Conservation (phyloP, 2,888 invertebrate species). For the Phengaris alcon region DNA sequence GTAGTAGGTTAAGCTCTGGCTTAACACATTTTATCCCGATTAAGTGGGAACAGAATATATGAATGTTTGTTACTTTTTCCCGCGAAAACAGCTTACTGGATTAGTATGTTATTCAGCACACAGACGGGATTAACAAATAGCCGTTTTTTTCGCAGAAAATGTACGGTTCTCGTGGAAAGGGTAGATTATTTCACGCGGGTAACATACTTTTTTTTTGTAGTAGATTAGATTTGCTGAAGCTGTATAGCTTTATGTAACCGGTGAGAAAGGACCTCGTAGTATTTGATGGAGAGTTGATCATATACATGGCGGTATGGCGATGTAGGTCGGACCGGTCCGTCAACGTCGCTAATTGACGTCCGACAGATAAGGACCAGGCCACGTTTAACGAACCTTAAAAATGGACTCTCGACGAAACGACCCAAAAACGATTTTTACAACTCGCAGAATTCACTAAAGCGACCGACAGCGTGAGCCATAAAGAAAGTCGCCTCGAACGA, state of each 20-base stretch:
- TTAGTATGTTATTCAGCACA: no score
- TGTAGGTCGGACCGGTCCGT: conserved; percentile 61
- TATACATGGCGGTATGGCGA: conserved; percentile 55
- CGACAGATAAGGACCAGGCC: conserved; percentile 55
- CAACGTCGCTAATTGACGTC: conserved; percentile 68
- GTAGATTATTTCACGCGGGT: background rate
- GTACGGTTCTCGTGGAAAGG: background rate
- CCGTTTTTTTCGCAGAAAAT: background rate
- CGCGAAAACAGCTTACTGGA: no score
- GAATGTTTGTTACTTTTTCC: background rate
- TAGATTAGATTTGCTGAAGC: conserved; percentile 25
- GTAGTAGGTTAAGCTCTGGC: no score
- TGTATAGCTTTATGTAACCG: conserved; percentile 33
- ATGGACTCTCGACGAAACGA: conserved; percentile 36
- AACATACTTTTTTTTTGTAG: background rate
- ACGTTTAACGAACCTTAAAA: conserved; percentile 33
- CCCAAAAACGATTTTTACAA: conserved; percentile 55
- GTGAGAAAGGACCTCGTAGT: conserved; percentile 48
- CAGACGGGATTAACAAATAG: background rate
- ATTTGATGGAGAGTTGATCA: conserved; percentile 44
- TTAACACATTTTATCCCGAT: no score
- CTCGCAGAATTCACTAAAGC: conserved; percentile 57
- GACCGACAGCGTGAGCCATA: conserved; percentile 52
- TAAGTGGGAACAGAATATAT: background rate
- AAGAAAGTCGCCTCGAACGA: conserved; percentile 57